Evolutionary conservation across 2,113 vertebrate genomes (phyloP).

Genomic region (Terrapene triunguis): DNA sequence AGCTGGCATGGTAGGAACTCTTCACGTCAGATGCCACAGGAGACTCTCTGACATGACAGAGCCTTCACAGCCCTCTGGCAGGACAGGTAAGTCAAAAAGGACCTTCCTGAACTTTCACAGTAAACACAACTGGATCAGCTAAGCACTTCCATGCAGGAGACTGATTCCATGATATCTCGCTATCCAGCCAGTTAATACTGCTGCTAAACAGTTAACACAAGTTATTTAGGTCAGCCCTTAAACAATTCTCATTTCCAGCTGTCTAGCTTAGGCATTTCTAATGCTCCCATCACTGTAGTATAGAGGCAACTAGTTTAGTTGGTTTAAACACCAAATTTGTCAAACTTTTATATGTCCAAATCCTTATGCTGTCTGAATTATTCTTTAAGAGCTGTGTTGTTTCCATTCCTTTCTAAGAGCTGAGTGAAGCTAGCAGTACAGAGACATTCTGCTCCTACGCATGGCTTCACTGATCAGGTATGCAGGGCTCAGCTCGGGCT

Average conservation of each 20-base stretch:
- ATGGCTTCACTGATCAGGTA: conserved; percentile 98
- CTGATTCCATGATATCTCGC: conserved; percentile 33
- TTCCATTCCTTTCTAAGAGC: conserved; percentile 10
- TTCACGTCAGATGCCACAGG: conserved; percentile 62
- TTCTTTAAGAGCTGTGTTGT: conserved; percentile 45
- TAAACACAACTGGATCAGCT: conserved; percentile 67
- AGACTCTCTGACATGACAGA: conserved; percentile 57
- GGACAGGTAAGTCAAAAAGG: conserved; percentile 62
- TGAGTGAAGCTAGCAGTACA: conserved; percentile 89
- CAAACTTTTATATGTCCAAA: conserved; percentile 9
- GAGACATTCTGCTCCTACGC: conserved; percentile 95
- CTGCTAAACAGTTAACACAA: conserved; percentile 43
- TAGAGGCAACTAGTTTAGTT: conserved; percentile 20
- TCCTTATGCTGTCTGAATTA: conserved; percentile 36
- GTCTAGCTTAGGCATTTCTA: neutral
- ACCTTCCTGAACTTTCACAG: conserved; percentile 69
- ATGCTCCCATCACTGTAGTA: conserved; percentile 17
- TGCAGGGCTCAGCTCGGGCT: conserved; percentile 94
- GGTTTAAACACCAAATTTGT: neutral
- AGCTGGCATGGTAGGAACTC: conserved; percentile 54
- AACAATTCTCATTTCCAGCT: neutral
- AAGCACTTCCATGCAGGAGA: conserved; percentile 66
- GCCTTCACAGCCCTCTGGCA: conserved; percentile 73
- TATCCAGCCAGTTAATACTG: conserved; percentile 58
- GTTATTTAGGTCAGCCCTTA: conserved; percentile 49